Percentiles rank a stretch among this genome's conserved stretches.
phyloP scores from a whole-genome alignment of 1,140 invertebrate species.

The Dreissena polymorpha region DNA sequence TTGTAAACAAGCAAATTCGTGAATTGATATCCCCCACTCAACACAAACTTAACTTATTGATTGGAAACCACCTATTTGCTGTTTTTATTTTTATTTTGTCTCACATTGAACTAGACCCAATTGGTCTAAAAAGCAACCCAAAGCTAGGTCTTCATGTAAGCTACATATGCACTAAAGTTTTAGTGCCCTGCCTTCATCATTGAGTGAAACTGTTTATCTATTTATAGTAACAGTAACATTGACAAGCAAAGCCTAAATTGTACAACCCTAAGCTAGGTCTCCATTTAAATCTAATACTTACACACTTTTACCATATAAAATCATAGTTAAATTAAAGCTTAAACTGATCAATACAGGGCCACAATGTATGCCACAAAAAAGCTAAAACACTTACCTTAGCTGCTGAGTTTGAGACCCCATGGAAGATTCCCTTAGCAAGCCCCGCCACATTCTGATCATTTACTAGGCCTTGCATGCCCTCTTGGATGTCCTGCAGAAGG shows the following conservation, averaged over 20 bases:
- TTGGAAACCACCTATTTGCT: too few relatives aligned
- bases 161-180: conserved; percentile 1
- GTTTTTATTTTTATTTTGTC: background rate
- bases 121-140: background rate
- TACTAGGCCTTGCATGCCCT: conserved; percentile 95
- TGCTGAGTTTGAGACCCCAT: conserved; percentile 97
- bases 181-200: too few relatives aligned
- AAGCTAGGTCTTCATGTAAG: background rate
- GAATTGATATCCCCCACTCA: too few relatives aligned
- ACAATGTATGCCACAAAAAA: conserved; percentile 13
- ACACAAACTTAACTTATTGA: too few relatives aligned
- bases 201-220: too few relatives aligned
- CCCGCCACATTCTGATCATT: conserved; percentile 93
- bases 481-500: conserved; percentile 96
- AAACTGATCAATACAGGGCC: background rate
- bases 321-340: too few relatives aligned
- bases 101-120: background rate
- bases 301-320: too few relatives aligned
- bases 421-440: conserved; percentile 96
- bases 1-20: too few relatives aligned
- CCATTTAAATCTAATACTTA: too few relatives aligned
- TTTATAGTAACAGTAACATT: too few relatives aligned
- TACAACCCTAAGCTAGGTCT: too few relatives aligned
- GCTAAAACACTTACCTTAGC: conserved; percentile 89
- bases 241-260: too few relatives aligned